A percentile compares a stretch with the other conserved stretches of the same genome.
phyloP scores from a whole-genome alignment of 1,140 invertebrate genomes.

The Colletes latitarsis region DNA sequence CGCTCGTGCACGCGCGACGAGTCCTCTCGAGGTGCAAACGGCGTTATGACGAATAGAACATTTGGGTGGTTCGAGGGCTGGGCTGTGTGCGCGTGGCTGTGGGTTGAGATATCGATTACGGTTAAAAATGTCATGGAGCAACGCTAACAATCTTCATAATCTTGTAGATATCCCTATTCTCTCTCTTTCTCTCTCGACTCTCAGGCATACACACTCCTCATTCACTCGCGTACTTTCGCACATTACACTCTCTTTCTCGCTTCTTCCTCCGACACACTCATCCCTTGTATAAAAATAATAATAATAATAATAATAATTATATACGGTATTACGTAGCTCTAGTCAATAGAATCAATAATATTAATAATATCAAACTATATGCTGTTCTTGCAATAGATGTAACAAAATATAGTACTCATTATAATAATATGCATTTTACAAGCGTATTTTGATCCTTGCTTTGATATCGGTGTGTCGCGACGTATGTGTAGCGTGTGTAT shows the following conservation, averaged over 20 bases:
- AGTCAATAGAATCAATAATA: constrained; percentile 79
- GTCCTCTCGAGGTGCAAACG: constrained; percentile 28
- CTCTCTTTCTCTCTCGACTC: constrained; percentile 39
- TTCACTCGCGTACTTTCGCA: constrained; percentile 42
- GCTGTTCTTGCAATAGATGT: constrained; percentile 77
- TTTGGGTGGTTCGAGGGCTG: constrained; percentile 1
- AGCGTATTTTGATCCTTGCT: constrained; percentile 82
- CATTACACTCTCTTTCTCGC: constrained; percentile 24
- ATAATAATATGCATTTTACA: constrained; percentile 81
- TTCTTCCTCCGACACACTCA: constrained; percentile 44
- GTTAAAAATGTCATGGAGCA: constrained; percentile 77
- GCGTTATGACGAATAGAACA: constrained; percentile 9
- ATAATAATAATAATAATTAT: constrained; percentile 52
- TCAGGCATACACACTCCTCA: constrained; percentile 36
- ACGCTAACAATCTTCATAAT: constrained; percentile 68
- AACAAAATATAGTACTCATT: constrained; percentile 81
- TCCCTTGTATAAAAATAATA: constrained; percentile 65
- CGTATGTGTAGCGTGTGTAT: constrained; percentile 19
- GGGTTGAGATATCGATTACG: constrained; percentile 42
- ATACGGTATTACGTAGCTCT: constrained; percentile 64
- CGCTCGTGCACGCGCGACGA: constrained; percentile 24
- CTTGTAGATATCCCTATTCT: constrained; percentile 45
- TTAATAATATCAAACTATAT: constrained; percentile 78
- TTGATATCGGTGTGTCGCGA: constrained; percentile 74
- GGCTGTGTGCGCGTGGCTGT: too few species aligned